These are phyloP conservation scores for Hozukius guyotensis DNA, from an alignment of 2,797 vertebrate species.

Conservation along the genomic window DNA sequence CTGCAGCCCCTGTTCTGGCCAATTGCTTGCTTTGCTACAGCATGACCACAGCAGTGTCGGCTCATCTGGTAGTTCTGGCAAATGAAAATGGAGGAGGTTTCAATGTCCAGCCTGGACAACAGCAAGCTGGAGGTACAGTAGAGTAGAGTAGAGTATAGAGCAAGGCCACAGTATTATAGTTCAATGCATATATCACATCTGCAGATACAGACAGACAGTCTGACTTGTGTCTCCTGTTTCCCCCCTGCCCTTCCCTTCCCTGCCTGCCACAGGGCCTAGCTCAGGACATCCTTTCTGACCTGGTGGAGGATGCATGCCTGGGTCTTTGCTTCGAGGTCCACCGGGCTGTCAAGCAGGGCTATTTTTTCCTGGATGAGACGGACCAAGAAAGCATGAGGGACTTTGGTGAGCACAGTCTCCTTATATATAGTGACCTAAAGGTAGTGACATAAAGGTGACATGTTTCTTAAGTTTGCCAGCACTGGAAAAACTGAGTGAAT, in stretches of 20 bases:
- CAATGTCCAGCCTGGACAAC: constrained; percentile 98
- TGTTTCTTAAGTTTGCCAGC: background rate
- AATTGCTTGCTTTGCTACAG: constrained; percentile 81
- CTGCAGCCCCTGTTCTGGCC: constrained; percentile 65
- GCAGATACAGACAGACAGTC: background rate
- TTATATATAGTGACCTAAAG: too few species aligned
- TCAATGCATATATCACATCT: background rate
- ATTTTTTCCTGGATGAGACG: constrained; percentile 97
- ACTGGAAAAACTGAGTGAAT: background rate
- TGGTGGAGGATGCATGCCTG: constrained; percentile 98
- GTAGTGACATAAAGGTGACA: background rate
- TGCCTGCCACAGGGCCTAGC: constrained; percentile 88
- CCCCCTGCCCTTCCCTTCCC: background rate
- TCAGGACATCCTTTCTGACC: constrained; percentile 96
- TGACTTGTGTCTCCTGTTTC: constrained; percentile 3
- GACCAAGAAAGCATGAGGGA: constrained; percentile 99
- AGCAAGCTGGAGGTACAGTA: constrained; percentile 93
- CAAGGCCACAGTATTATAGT: background rate
- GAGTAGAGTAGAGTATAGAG: background rate
- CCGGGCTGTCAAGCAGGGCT: constrained; percentile 96
- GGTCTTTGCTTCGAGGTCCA: constrained; percentile 98
- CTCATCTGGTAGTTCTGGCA: constrained; percentile 89
- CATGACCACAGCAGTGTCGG: constrained; percentile 84
- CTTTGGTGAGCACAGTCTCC: constrained; percentile 86
- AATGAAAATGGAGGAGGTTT: constrained; percentile 99